Evolutionary conservation across 2,797 vertebrate species (phyloP), one percentile per base, ranked within the genome.

Genomic region (Phrynocephalus guinanensis): DNA sequence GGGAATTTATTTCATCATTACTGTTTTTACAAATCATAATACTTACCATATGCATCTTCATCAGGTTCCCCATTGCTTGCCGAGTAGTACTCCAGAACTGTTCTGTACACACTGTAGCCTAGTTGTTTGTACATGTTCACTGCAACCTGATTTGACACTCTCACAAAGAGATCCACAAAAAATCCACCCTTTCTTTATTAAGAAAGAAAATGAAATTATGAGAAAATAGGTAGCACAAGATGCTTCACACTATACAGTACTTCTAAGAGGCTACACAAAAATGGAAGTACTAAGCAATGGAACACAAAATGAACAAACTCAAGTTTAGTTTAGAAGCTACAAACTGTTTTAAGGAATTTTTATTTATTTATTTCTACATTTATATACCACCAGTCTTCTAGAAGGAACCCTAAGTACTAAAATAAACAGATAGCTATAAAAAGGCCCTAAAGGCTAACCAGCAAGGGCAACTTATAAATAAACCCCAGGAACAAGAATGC

Each of bases 101-200:
- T 99, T 90, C 98, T 96, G 96, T 99, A 99, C 2, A 99, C 98
- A 0, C 98, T 99, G 97, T 99, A 99, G 90, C 98, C 98, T 48
- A 99, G 93, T 86, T 98, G 98, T 82, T 98, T 98, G 93, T 99
- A 99, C 98, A 99, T 99, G 95, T 98, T 99, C 67, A 99, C 99
- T 0, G 99, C 98, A 88, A 99, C 99, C 89, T 99, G 98, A 95
- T 99, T 99, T 79, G 99, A 99, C 1, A 99, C 98, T 75, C 98
- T 97, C 72, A 99, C 98, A 30, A 99, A 99, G 44, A 99, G 98
- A 89, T 99, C 98, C 1, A 99, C 98, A 28, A 99, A 99, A 97
- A 99, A 99, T 5, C 98, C 99, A 18, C 98, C 99, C 93, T 99
- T 99, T 95, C 98, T 99, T 94, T 93, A 87, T 63, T 30, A 88